Evolutionary conservation across 2,888 invertebrate species (phyloP).

Genomic region (Microctonus hyperodae): DNA sequence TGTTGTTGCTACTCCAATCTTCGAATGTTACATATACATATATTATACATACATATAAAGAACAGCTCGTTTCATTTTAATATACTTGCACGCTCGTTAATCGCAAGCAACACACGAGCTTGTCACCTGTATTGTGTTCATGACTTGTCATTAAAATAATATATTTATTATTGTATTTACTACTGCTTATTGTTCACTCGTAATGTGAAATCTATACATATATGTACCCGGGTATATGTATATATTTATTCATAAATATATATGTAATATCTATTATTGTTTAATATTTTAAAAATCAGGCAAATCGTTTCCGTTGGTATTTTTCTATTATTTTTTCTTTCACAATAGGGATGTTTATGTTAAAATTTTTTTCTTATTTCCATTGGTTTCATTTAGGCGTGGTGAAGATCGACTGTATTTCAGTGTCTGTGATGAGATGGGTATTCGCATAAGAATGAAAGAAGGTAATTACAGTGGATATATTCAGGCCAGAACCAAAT

Average conservation of each 20-base stretch:
- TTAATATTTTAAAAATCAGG: too few relatives aligned
- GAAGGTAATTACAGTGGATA: conserved; percentile 28
- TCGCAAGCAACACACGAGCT: not conserved
- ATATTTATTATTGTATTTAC: not conserved
- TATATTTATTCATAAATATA: too few relatives aligned
- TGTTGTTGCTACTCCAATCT: not conserved
- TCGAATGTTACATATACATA: conserved; percentile 1
- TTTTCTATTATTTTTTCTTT: not conserved
- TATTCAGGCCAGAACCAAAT: conserved; percentile 28
- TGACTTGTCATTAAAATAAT: not conserved
- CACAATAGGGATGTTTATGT: too few relatives aligned
- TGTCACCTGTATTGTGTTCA: conserved; percentile 10
- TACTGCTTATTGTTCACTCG: not conserved
- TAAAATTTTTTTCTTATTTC: not conserved
- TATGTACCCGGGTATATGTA: too few relatives aligned
- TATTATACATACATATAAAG: conserved; percentile 8
- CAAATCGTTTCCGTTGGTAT: not conserved
- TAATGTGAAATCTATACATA: not conserved
- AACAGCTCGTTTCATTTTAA: not conserved
- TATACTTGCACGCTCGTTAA: not conserved
- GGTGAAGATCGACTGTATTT: conserved; percentile 4
- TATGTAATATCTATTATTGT: too few relatives aligned
- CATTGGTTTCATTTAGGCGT: not conserved
- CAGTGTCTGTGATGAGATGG: conserved; percentile 8
- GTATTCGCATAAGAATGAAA: conserved; percentile 22